Conservation (phyloP, 2,888 invertebrate genomes). For the Agrotis exclamationis region DNA sequence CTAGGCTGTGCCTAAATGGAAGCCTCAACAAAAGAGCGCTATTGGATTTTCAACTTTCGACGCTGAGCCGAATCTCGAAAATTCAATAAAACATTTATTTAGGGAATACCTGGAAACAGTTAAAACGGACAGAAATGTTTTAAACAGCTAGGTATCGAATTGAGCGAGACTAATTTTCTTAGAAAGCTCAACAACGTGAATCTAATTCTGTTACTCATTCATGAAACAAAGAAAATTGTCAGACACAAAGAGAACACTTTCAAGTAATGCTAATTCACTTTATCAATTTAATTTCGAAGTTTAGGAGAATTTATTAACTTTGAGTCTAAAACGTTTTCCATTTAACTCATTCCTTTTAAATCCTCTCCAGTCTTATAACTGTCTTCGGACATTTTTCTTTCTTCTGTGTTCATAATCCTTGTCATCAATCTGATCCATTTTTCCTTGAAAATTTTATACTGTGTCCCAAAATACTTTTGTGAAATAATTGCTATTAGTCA, state of each 20-base stretch:
- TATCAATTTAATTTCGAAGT: conserved; percentile 57
- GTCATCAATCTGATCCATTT: conserved; percentile 37
- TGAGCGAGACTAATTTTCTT: neutral
- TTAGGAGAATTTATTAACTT: conserved; percentile 55
- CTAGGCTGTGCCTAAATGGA: neutral
- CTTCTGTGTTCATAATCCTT: conserved; percentile 38
- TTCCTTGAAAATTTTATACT: conserved; percentile 9
- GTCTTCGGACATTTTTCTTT: conserved; percentile 40
- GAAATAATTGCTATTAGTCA: neutral
- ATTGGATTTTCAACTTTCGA: neutral
- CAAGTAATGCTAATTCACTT: conserved; percentile 57
- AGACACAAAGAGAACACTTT: conserved; percentile 51
- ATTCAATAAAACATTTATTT: neutral
- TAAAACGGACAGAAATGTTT: neutral
- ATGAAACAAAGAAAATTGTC: conserved; percentile 35
- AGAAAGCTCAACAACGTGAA: conserved; percentile 7
- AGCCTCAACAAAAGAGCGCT: neutral
- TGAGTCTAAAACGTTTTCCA: conserved; percentile 49
- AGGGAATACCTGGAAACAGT: neutral
- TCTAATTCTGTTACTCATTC: conserved; percentile 21
- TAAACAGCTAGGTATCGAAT: neutral
- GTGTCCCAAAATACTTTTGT: neutral
- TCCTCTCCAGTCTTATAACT: conserved; percentile 36
- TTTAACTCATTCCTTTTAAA: conserved; percentile 54
- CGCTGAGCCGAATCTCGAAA: neutral